These are phyloP conservation scores for Merodon equestris DNA, from an alignment of 2,888 invertebrate species.

Conservation along the genomic window DNA sequence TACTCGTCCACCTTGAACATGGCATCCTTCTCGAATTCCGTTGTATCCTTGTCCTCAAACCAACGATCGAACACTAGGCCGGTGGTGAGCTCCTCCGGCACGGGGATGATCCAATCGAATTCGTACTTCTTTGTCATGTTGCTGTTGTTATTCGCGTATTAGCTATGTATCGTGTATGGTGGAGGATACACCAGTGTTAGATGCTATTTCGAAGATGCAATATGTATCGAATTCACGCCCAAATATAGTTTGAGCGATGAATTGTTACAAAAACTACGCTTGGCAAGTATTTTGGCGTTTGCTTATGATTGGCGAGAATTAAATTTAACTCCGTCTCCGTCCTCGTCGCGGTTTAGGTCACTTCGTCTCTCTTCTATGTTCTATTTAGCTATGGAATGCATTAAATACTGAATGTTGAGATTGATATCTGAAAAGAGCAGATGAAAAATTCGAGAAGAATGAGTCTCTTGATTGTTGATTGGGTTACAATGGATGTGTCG, in stretches of 20 bases:
- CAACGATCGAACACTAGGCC: constrained; percentile 97
- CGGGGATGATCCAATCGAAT: constrained; percentile 98
- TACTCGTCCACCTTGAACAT: constrained; percentile 97
- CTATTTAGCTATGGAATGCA: constrained; percentile 63
- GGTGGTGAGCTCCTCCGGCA: constrained; percentile 88
- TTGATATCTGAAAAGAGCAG: constrained; percentile 48
- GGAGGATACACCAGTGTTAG: constrained; percentile 22
- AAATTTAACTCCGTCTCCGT: constrained; percentile 22
- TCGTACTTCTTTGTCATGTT: constrained; percentile 98
- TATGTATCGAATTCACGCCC: constrained; percentile 49
- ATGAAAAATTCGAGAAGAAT: not conserved
- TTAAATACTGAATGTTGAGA: constrained; percentile 62
- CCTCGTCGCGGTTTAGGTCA: constrained; percentile 2
- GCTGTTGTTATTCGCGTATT: constrained; percentile 24
- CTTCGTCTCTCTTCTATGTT: constrained; percentile 27
- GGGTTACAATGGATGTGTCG: constrained; percentile 24
- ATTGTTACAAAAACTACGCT: constrained; percentile 42
- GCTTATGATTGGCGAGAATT: constrained; percentile 20
- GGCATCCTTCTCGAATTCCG: constrained; percentile 92
- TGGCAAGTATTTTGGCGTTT: constrained; percentile 65
- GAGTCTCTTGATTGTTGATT: constrained; percentile 9
- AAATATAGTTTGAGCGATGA: constrained; percentile 48
- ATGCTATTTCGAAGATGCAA: constrained; percentile 45
- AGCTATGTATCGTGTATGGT: not conserved
- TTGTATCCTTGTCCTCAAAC: constrained; percentile 98